Base-by-base conservation (phyloP, 2,113 vertebrate genomes). In the Monopterus albus region DNA sequence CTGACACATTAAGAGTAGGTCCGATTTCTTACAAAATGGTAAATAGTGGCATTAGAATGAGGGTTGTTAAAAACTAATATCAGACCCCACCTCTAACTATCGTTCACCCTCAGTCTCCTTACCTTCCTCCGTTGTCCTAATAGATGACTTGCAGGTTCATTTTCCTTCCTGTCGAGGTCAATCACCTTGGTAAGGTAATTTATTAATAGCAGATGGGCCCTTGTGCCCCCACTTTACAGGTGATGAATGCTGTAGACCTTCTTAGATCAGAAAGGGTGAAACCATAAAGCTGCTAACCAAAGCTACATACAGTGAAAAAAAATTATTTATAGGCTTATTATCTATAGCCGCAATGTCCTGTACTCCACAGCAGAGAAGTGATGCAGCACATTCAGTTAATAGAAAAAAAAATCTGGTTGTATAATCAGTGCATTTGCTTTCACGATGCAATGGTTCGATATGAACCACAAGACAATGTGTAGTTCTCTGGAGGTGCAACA, bases 301-400 rank as follows among this genome's bases (percentile, higher is more conserved):
- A 56, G 45, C 65, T 58, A 28, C 18, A 31, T 68, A 25, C 53
- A 52, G 21, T 5, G 1, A 46, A 58, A 20, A 55, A 20, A n/a
- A 47, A 79, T 74, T 75, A 58, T 89, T 87, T 87, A 88, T 81
- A 33, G 76, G 40, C 81, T 87, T 70, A 78, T 86, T 82, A 87
- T 77, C 67, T 26, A n/a, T n/a, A n/a, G n/a, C n/a, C 53, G 64
- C 23, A 4, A 6, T 13, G 79, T 51, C 85, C 81, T 88, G 87
- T 82, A 75, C 65, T 71, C 47, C 21, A 29, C 53, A 53, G 60
- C 43, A 31, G 59, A 67, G 49, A 50, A 33, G 42, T 29, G 74
- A 65, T 8, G 61, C 79, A 52, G 71, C 18, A 25, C 31, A 23
- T 64, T 66, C 42, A 33, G 26, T 31, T 26, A 31, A 61, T 17